These are phyloP conservation scores for Lates calcarifer DNA, from an alignment of 2,113 vertebrate genomes.

Conservation along the genomic window DNA sequence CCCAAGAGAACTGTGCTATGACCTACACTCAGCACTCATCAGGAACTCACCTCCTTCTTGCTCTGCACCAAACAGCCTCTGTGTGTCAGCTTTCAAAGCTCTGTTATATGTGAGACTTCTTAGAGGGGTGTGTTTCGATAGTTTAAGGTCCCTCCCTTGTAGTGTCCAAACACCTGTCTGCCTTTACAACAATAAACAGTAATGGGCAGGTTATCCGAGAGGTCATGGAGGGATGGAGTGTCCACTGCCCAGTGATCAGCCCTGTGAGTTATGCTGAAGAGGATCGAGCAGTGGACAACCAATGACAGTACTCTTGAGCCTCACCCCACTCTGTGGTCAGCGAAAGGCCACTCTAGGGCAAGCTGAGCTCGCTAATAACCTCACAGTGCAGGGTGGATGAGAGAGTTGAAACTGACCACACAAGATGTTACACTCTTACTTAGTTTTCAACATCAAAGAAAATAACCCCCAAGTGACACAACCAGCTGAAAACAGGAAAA, in stretches of 20 bases:
- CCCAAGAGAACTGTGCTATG: neutral
- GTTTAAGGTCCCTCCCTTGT: neutral
- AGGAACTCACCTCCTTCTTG: slow-evolving; percentile 12
- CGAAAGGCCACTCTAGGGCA: slow-evolving; percentile 67
- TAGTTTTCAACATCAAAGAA: neutral
- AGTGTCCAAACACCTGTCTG: slow-evolving; percentile 14
- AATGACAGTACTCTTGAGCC: slow-evolving; percentile 72
- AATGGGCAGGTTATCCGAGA: slow-evolving; percentile 3
- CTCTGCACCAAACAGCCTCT: neutral
- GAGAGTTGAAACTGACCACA: neutral
- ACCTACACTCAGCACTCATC: neutral
- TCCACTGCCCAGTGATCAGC: slow-evolving; percentile 40
- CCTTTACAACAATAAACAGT: neutral
- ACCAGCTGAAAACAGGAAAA: neutral
- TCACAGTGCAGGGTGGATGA: neutral
- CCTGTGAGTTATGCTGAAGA: slow-evolving; percentile 26
- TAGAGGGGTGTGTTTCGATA: neutral
- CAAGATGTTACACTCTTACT: neutral
- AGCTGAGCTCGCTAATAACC: slow-evolving; percentile 24
- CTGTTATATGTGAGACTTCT: neutral
- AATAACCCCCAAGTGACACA: neutral
- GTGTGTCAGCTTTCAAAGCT: neutral
- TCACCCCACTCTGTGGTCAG: slow-evolving; percentile 78
- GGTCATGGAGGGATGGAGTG: neutral
- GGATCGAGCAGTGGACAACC: slow-evolving; percentile 58